Evolutionary conservation across 2,888 invertebrate genomes (phyloP).

Genomic region (Brachyopa scutellaris): DNA sequence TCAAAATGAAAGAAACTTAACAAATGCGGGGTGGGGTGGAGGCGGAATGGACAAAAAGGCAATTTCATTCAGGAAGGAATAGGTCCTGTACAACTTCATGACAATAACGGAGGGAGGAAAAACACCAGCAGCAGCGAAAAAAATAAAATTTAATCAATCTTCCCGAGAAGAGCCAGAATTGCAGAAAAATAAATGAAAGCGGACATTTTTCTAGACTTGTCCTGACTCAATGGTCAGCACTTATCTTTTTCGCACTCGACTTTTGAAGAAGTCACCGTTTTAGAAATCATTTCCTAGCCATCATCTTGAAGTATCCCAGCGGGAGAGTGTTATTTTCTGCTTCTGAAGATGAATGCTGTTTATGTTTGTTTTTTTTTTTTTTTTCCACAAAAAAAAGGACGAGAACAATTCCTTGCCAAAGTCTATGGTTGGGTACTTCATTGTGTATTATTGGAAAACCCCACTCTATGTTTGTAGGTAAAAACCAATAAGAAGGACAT

Average conservation of each 20-base stretch:
- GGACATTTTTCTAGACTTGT: constrained; percentile 3
- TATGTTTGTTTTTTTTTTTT: neutral
- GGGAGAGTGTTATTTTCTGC: constrained; percentile 6
- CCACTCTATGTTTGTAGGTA: no score
- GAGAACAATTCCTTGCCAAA: neutral
- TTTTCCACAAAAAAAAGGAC: neutral
- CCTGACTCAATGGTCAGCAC: constrained; percentile 38
- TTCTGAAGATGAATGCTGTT: neutral
- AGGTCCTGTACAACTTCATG: neutral
- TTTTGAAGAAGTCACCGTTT: constrained; percentile 33
- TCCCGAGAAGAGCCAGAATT: neutral
- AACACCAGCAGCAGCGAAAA: neutral
- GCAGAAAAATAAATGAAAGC: constrained; percentile 39
- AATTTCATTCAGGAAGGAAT: constrained; percentile 7
- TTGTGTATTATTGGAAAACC: no score
- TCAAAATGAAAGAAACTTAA: constrained; percentile 29
- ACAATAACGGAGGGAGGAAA: no score
- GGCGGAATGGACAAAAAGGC: constrained; percentile 45
- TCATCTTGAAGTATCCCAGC: constrained; percentile 25
- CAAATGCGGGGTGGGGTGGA: constrained; percentile 18
- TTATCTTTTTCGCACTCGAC: constrained; percentile 37
- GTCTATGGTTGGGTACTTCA: neutral
- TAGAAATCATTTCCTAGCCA: constrained; percentile 11
- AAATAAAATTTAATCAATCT: constrained; percentile 35
- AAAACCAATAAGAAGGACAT: neutral